Conservation (phyloP, 2,113 vertebrate genomes). For the Tamias sibiricus region DNA sequence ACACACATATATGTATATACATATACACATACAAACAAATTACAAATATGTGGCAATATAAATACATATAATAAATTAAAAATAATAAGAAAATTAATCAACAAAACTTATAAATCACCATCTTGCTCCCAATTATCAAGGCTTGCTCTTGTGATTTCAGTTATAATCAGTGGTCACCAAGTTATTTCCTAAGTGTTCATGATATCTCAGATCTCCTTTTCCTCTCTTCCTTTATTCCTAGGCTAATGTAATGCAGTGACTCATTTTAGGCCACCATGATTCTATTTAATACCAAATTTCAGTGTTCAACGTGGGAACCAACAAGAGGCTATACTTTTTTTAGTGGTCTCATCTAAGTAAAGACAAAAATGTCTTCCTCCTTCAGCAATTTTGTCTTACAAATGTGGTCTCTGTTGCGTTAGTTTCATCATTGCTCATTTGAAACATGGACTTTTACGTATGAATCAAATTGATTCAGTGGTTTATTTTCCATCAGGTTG, state of each 20-base stretch:
- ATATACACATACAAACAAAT: too few relatives aligned
- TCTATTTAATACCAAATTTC: background rate
- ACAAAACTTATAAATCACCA: background rate
- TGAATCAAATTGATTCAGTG: fast-evolving
- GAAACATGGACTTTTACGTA: background rate
- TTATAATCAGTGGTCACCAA: background rate
- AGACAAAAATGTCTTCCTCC: background rate
- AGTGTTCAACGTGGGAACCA: background rate
- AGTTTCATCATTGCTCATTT: background rate
- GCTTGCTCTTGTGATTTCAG: background rate
- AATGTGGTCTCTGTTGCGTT: background rate
- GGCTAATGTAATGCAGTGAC: background rate
- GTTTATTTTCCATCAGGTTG: background rate
- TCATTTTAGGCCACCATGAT: background rate
- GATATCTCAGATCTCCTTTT: background rate
- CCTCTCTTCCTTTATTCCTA: background rate
- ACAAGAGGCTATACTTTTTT: background rate
- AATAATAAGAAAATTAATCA: background rate
- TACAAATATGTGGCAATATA: background rate
- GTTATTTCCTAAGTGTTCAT: background rate
- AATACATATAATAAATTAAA: too few relatives aligned
- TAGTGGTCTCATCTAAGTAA: background rate
- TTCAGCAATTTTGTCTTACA: background rate
- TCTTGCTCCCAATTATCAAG: background rate
- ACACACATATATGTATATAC: too few relatives aligned